phyloP scores from a whole-genome alignment of 2,888 invertebrate genomes.

The Zhengitettix transpicula region DNA sequence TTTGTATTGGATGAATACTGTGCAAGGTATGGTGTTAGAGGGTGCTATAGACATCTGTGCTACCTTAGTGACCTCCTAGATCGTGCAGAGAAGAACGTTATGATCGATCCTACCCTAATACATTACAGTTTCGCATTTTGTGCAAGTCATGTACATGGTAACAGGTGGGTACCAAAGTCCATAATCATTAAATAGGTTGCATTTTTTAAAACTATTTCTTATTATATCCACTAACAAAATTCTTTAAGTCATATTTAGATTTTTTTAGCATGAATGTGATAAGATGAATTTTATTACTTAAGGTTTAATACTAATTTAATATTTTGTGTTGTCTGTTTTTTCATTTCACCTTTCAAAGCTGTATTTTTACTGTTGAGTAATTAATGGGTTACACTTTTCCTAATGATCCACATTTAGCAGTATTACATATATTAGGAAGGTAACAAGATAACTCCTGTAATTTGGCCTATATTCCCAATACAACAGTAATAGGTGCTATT shows the following conservation, averaged over 20 bases:
- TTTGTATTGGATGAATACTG: conserved; percentile 97
- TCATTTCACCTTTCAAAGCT: too few species aligned
- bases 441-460: too few species aligned
- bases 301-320: background rate
- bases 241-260: background rate
- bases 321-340: too few species aligned
- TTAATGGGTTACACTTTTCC: too few species aligned
- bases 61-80: conserved; percentile 91
- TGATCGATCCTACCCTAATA: conserved; percentile 96
- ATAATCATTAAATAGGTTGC: background rate
- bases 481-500: too few species aligned
- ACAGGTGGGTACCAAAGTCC: conserved; percentile 48
- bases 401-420: too few species aligned
- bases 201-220: too few species aligned
- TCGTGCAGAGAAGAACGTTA: conserved; percentile 75
- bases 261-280: background rate
- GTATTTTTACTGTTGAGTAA: too few species aligned
- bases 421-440: too few species aligned
- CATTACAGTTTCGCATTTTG: conserved; percentile 99
- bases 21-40: conserved; percentile 90
- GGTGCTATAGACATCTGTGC: conserved; percentile 91
- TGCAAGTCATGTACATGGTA: conserved; percentile 97
- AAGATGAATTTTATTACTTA: background rate
- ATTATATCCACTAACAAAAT: too few species aligned
- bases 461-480: too few species aligned